Conservation (phyloP, 1,140 invertebrate genomes). For the Drosophila guanche region DNA sequence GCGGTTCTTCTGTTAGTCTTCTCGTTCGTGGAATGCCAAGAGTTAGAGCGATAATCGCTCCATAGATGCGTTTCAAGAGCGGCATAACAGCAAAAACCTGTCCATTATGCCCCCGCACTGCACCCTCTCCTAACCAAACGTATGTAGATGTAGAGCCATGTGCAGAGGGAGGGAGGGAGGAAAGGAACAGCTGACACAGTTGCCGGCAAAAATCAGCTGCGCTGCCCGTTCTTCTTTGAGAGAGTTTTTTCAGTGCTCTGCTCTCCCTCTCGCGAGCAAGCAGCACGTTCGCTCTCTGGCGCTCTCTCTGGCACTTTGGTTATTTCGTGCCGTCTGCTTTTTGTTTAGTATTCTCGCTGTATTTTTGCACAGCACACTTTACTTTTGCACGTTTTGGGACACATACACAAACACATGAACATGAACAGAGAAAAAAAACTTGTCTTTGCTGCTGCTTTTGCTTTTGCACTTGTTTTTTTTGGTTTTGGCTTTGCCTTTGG, state of each 20-base stretch:
- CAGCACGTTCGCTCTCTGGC: slow-evolving; percentile 5
- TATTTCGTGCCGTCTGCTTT: slow-evolving; percentile 33
- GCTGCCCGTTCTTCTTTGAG: slow-evolving; percentile 7
- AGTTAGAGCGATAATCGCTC: slow-evolving; percentile 9
- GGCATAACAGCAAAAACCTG: slow-evolving; percentile 8
- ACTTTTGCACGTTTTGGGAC: slow-evolving; percentile 18
- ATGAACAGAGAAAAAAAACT: too few relatives aligned
- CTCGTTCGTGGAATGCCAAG: slow-evolving; percentile 48
- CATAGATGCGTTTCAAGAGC: slow-evolving; percentile 5
- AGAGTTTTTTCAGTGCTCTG: background rate
- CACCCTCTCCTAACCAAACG: background rate
- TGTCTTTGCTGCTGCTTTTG: background rate
- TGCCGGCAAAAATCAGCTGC: slow-evolving; percentile 79
- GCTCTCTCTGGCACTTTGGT: slow-evolving; percentile 19
- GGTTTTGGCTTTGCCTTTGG: too few relatives aligned
- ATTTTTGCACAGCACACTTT: slow-evolving; percentile 13
- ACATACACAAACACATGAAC: background rate
- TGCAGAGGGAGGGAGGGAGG: background rate
- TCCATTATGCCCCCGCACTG: background rate
- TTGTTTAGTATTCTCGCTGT: slow-evolving; percentile 47
- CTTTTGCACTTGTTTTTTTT: slow-evolving; percentile 12
- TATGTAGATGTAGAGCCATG: background rate
- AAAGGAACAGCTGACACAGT: slow-evolving; percentile 68
- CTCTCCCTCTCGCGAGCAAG: too few relatives aligned
- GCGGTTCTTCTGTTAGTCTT: slow-evolving; percentile 8